Evolutionary conservation across 2,797 vertebrate species (phyloP), one percentile per base, ranked within the genome.

Genomic region (Otolemur crassicaudatus): DNA sequence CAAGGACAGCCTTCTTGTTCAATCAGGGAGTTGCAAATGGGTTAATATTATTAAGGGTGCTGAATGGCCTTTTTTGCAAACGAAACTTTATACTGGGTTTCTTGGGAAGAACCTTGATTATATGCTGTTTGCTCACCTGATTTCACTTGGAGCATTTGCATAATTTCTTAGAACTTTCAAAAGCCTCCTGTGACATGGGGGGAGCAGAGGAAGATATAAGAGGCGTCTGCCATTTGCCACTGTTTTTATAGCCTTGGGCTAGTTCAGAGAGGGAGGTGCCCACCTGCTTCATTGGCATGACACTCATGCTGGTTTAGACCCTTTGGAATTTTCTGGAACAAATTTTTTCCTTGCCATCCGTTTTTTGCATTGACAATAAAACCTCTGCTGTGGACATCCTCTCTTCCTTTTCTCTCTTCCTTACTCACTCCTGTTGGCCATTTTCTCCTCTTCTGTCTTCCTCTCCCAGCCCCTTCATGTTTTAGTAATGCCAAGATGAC

Each of bases 121-220:
- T 87, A 96, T 86, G 56, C 76, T 72, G 29, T 96, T 81, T 86
- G 76, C 53, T 97, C 31, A 79, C 92, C 92, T 90, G 77, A 86
- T 97, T 97, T 95, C 91, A 77, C 81, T 81, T 92, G 84, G 96
- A 84, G 43, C 73, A 73, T 91, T 91, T 94, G 49, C 70, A 5
- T 82, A 80, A 94, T 86, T 91, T 69, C 77, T 63, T 61, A 77
- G 92, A 91, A 67, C 75, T 97, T 96, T 61, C 56, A 67, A 67
- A 97, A 76, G 56, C 95, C 90, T 91, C 76, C 81, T 94, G 95
- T 91, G 96, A 85, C 96, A 65, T 96, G 86, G 61, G 63, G 91
- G 90, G 82, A 97, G 94, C 96, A 96, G 97, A 97, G 97, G 97
- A 97, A 97, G 97, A 96, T 93, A 90, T 7, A 95, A 96, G 98